phyloP scores from a whole-genome alignment of 2,888 invertebrate species.

The Aromia moschata region DNA sequence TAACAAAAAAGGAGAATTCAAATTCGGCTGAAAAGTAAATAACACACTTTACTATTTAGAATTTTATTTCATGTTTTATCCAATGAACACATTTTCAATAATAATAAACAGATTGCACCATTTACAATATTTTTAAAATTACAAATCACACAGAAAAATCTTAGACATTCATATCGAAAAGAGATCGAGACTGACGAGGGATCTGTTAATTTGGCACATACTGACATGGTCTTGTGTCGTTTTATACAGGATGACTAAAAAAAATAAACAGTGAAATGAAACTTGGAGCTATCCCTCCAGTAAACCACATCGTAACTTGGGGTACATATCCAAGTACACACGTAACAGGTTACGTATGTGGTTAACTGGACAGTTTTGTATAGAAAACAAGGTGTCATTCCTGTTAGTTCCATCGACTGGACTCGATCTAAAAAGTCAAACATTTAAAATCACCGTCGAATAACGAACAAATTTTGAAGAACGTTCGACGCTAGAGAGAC shows the following conservation, averaged over 20 bases:
- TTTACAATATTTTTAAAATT: conserved; percentile 49
- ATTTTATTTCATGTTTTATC: conserved; percentile 61
- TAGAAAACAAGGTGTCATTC: conserved; percentile 19
- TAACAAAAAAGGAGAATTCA: too few species aligned
- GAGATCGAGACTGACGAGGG: conserved; percentile 14
- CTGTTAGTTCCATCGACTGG: conserved; percentile 10
- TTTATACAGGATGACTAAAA: conserved; percentile 3
- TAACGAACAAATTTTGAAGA: conserved; percentile 16
- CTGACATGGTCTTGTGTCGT: background rate
- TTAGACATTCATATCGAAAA: conserved; percentile 18
- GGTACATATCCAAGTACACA: too few species aligned
- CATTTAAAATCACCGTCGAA: conserved; percentile 14
- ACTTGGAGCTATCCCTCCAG: too few species aligned
- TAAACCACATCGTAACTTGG: too few species aligned
- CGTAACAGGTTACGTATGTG: too few species aligned
- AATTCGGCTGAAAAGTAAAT: too few species aligned
- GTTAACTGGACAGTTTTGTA: too few species aligned
- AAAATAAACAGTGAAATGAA: too few species aligned
- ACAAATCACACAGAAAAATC: conserved; percentile 30
- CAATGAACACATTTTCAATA: conserved; percentile 63
- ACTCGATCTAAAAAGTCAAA: conserved; percentile 23
- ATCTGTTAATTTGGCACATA: conserved; percentile 36
- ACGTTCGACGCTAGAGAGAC: conserved; percentile 11
- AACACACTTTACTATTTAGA: conserved; percentile 44
- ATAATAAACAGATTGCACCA: conserved; percentile 61